Evolutionary conservation across 2,888 invertebrate genomes (phyloP), one percentile per base, ranked within the genome.

Genomic region (Scrobipalpa costella): DNA sequence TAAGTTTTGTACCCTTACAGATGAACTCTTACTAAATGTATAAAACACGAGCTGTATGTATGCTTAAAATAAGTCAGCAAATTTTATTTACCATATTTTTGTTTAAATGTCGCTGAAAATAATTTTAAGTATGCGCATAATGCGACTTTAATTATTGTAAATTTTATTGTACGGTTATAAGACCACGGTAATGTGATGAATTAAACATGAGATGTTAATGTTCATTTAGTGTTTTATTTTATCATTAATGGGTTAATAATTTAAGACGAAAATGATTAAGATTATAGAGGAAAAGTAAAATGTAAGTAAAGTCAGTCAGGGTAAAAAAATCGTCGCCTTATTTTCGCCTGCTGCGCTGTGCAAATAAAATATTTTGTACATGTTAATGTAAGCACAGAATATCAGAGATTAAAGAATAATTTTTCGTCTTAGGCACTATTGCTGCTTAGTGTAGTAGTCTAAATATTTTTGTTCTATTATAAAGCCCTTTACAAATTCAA

Each of bases 91-190:
- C 27, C 27, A 27, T 27, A 27, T 27, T 2, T 27, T 27, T 27
- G 27, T 27, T 27, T 27, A 27, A 27, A n/a, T 44, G n/a, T 15
- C n/a, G n/a, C 44, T 44, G 44, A 44, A 44, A 44, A 15, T n/a
- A 44, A 44, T 44, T 15, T 44, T 44, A 13, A 44, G 21, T 8
- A 27, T 44, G 13, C 15, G 47, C 7, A 15, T 19, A 34, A 44
- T 44, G 19, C 44, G 11, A 44, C 9, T 44, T 44, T 59, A 59
- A 27, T 27, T 27, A 59, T 59, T 59, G 44, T 59, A 27, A 44
- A 44, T 44, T 17, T 58, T 60, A 60, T 47, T 47, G 47, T 60
- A 60, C 60, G 47, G 47, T 60, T 60, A 47, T 57, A 50, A 47
- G 9, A 2, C 15, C 27, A 34, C 57, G 2, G 21, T 55, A 55